Percentiles rank a stretch among this genome's conserved stretches.
Conservation (phyloP, 1,140 invertebrate species). For the Cydia strobilella region DNA sequence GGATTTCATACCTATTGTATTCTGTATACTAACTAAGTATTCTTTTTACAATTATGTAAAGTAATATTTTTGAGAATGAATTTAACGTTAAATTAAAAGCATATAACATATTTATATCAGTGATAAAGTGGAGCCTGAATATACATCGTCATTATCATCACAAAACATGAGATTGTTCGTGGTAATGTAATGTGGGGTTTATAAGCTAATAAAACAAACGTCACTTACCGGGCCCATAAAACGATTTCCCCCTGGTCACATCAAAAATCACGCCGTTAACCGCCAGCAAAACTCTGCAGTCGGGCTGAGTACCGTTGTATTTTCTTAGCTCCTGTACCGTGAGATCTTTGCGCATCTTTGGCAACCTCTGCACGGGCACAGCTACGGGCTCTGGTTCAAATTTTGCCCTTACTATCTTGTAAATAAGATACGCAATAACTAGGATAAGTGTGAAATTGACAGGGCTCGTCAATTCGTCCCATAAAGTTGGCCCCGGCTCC, state of each 20-base stretch:
- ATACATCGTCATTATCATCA: not conserved
- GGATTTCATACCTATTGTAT: no score
- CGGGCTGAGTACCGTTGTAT: slow-evolving; percentile 69
- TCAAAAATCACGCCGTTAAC: slow-evolving; percentile 72
- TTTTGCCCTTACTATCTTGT: slow-evolving; percentile 71
- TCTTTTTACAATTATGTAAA: no score
- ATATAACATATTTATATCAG: not conserved
- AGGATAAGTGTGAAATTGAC: slow-evolving; percentile 64
- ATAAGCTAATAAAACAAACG: slow-evolving; percentile 34
- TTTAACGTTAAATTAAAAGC: no score
- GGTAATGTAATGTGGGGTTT: slow-evolving; percentile 21
- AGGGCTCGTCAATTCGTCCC: slow-evolving; percentile 72
- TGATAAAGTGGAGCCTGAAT: not conserved
- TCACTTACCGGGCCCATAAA: slow-evolving; percentile 72
- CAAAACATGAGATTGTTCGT: slow-evolving; percentile 10
- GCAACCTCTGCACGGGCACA: slow-evolving; percentile 56
- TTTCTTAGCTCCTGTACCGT: slow-evolving; percentile 69
- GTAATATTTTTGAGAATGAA: no score
- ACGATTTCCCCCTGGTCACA: slow-evolving; percentile 71
- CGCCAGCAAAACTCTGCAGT: slow-evolving; percentile 69
- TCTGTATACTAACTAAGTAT: no score
- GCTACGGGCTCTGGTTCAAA: slow-evolving; percentile 56
- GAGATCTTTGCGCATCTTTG: slow-evolving; percentile 68
- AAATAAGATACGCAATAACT: slow-evolving; percentile 70
- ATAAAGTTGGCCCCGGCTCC: slow-evolving; percentile 51